A percentile compares a stretch with the other conserved stretches of the same genome.
These are phyloP conservation scores for Heloderma charlesbogerti DNA, from an alignment of 2,113 vertebrate genomes.

Conservation along the genomic window DNA sequence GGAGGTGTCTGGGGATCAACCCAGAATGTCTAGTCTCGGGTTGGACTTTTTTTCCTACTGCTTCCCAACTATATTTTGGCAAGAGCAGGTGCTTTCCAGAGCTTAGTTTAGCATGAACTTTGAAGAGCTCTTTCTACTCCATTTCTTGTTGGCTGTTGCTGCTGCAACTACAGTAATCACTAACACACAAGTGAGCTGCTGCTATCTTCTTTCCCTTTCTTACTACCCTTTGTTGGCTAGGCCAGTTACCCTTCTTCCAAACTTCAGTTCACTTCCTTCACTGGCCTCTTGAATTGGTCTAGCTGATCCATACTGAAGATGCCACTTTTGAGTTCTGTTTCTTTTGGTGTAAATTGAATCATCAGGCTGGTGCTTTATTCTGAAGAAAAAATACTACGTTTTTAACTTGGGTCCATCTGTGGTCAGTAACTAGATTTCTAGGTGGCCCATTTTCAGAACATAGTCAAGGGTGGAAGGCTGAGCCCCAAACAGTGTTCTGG, in stretches of 20 bases:
- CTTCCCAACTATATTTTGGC: neutral
- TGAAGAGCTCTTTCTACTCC: neutral
- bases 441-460: neutral
- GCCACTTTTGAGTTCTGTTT: neutral
- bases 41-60: neutral
- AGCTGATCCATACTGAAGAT: neutral
- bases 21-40: neutral
- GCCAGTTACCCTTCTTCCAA: neutral
- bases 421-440: neutral
- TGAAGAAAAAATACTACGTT: neutral
- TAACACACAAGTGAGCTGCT: neutral
- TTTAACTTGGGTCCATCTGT: neutral
- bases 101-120: constrained; percentile 18
- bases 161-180: neutral
- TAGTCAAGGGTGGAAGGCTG: neutral
- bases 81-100: neutral
- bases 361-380: neutral
- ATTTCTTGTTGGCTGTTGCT: neutral
- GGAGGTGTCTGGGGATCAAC: neutral
- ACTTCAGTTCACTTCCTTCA: neutral
- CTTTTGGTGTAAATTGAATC: neutral
- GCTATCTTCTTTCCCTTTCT: neutral
- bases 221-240: neutral
- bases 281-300: neutral
- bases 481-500: neutral